Conservation (phyloP, 2,888 invertebrate genomes). For the Dione vanillae region DNA sequence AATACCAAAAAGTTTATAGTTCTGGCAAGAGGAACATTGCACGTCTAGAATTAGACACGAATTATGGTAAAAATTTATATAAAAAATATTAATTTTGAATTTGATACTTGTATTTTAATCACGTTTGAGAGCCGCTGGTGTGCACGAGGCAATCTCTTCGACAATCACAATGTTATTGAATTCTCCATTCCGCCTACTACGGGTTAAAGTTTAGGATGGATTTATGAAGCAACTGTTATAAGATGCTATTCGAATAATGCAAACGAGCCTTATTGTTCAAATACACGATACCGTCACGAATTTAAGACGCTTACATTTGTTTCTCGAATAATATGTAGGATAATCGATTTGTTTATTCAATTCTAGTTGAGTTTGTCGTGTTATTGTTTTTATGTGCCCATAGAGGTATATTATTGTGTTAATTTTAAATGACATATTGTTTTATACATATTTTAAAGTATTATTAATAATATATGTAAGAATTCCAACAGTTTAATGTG, state of each 20-base stretch:
- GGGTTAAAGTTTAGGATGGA: slow-evolving; percentile 50
- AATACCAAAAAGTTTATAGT: too few species aligned
- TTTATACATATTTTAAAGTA: too few species aligned
- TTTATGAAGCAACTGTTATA: slow-evolving; percentile 46
- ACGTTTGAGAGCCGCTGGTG: slow-evolving; percentile 24
- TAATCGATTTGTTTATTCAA: slow-evolving; percentile 16
- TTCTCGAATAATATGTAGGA: slow-evolving; percentile 22
- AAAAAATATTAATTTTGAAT: not conserved
- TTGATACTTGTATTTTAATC: too few species aligned
- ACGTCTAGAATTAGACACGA: too few species aligned
- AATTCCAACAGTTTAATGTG: too few species aligned
- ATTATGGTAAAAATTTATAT: not conserved
- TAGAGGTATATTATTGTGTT: not conserved
- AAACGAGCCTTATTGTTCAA: slow-evolving; percentile 44
- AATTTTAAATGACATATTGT: not conserved
- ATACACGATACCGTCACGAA: slow-evolving; percentile 41
- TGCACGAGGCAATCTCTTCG: slow-evolving; percentile 40
- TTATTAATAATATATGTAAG: too few species aligned
- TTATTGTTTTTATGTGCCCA: not conserved
- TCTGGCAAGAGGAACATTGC: too few species aligned
- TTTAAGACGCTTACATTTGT: slow-evolving; percentile 39
- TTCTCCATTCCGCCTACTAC: slow-evolving; percentile 46
- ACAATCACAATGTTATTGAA: slow-evolving; percentile 47
- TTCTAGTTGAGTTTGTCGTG: not conserved
- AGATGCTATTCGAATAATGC: slow-evolving; percentile 41